Evolutionary conservation across 2,888 invertebrate genomes (phyloP).

Genomic region (Selenia dentaria): DNA sequence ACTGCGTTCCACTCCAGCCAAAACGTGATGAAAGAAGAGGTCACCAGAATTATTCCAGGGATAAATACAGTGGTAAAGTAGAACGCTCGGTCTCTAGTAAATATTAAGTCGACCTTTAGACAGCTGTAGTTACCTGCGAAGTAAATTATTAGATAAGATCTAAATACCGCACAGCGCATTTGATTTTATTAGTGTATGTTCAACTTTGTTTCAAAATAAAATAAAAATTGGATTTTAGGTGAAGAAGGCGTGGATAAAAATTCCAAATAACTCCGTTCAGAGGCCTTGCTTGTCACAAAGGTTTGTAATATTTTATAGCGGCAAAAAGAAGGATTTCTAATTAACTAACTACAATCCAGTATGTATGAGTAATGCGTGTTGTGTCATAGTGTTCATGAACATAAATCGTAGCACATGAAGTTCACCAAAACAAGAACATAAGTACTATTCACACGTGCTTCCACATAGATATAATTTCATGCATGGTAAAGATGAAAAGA

Average conservation of each 20-base stretch:
- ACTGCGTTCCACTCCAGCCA: constrained; percentile 97
- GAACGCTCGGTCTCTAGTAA: constrained; percentile 95
- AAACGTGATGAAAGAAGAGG: constrained; percentile 94
- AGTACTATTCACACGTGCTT: constrained; percentile 61
- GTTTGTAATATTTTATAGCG: constrained; percentile 50
- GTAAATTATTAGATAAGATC: constrained; percentile 66
- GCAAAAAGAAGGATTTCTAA: constrained; percentile 57
- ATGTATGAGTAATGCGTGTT: constrained; percentile 84
- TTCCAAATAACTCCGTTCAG: constrained; percentile 84
- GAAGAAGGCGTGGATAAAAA: constrained; percentile 54
- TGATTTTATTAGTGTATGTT: constrained; percentile 31
- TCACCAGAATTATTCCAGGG: constrained; percentile 95
- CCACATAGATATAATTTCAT: constrained; percentile 52
- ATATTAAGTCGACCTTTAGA: constrained; percentile 93
- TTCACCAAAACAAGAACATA: constrained; percentile 46
- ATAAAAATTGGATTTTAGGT: constrained; percentile 45
- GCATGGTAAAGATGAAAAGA: constrained; percentile 60
- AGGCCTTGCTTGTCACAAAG: constrained; percentile 80
- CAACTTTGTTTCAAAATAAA: constrained; percentile 41
- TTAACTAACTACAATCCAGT: constrained; percentile 68
- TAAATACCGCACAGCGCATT: constrained; percentile 43
- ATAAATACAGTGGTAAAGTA: constrained; percentile 96
- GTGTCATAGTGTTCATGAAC: constrained; percentile 66
- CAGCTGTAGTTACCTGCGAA: constrained; percentile 95
- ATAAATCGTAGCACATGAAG: constrained; percentile 52